phyloP scores from a whole-genome alignment of 2,113 vertebrate genomes.

The Lampris incognitus region DNA sequence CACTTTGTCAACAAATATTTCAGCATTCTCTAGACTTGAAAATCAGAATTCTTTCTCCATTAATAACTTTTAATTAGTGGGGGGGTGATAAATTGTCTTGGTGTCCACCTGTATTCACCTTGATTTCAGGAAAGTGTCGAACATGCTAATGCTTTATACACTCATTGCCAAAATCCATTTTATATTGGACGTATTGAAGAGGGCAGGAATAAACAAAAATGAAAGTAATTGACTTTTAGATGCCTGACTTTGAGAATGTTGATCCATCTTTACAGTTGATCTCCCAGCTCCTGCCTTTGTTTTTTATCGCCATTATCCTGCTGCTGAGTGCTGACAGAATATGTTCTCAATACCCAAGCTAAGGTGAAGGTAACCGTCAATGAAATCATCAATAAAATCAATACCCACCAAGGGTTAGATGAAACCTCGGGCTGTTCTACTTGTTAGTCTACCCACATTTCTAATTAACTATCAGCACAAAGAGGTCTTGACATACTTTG shows the following conservation, averaged over 20 bases:
- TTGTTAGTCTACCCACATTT: slow-evolving; percentile 53
- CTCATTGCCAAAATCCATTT: no score
- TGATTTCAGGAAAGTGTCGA: no score
- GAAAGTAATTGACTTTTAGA: no score
- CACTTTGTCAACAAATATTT: no score
- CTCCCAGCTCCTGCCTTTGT: background rate
- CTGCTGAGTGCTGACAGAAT: background rate
- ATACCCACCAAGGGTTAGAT: slow-evolving; percentile 31
- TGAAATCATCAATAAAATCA: slow-evolving; percentile 13
- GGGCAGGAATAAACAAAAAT: no score
- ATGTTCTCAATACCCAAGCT: background rate
- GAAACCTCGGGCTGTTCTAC: slow-evolving; percentile 50
- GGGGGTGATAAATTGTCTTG: no score
- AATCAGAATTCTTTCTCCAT: no score
- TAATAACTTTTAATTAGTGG: no score
- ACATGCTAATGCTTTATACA: no score
- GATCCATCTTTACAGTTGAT: background rate
- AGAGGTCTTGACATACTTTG: slow-evolving; percentile 55
- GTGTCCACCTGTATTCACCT: no score
- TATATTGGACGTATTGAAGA: no score
- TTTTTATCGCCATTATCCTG: slow-evolving; percentile 14
- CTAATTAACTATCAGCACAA: slow-evolving; percentile 57
- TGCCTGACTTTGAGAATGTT: background rate
- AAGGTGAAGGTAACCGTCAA: slow-evolving; percentile 5
- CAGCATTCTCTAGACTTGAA: no score